These are phyloP conservation scores for Phyllotreta striolata DNA, from an alignment of 2,888 invertebrate species.

Conservation along the genomic window DNA sequence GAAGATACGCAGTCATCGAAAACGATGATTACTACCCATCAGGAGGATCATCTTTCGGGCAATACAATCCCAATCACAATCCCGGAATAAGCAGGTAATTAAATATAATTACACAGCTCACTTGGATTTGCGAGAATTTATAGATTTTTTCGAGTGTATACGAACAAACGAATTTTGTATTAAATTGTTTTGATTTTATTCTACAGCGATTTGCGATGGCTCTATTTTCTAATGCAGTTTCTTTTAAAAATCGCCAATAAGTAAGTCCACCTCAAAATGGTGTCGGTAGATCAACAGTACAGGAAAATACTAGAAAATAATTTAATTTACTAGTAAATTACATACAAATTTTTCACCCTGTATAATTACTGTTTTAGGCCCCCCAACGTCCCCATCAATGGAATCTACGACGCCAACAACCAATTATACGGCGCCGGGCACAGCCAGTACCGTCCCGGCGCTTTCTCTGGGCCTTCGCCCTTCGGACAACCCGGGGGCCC, in stretches of 20 bases:
- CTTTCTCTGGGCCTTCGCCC: constrained; percentile 32
- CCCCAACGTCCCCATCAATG: constrained; percentile 33
- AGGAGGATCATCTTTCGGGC: background rate
- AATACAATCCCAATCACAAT: too few relatives aligned
- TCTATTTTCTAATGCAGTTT: constrained; percentile 17
- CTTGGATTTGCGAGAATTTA: too few relatives aligned
- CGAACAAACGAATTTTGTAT: background rate
- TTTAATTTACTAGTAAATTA: too few relatives aligned
- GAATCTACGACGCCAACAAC: constrained; percentile 47
- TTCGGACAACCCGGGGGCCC: too few relatives aligned
- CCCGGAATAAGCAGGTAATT: too few relatives aligned
- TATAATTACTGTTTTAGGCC: constrained; percentile 44
- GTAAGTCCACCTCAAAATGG: constrained; percentile 16
- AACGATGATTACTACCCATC: constrained; percentile 27
- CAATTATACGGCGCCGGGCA: constrained; percentile 45
- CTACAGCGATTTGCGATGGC: constrained; percentile 19
- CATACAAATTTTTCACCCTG: background rate
- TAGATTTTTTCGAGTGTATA: too few relatives aligned
- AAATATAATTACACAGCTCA: background rate
- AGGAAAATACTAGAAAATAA: background rate
- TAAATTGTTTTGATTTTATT: constrained; percentile 16
- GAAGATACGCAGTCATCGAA: constrained; percentile 53
- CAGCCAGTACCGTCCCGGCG: constrained; percentile 38
- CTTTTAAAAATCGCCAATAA: constrained; percentile 21
- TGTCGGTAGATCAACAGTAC: constrained; percentile 16